Percentiles rank a stretch among this genome's conserved stretches.
Conservation (phyloP, 2,888 invertebrate genomes). For the Stenichneumon culpator region DNA sequence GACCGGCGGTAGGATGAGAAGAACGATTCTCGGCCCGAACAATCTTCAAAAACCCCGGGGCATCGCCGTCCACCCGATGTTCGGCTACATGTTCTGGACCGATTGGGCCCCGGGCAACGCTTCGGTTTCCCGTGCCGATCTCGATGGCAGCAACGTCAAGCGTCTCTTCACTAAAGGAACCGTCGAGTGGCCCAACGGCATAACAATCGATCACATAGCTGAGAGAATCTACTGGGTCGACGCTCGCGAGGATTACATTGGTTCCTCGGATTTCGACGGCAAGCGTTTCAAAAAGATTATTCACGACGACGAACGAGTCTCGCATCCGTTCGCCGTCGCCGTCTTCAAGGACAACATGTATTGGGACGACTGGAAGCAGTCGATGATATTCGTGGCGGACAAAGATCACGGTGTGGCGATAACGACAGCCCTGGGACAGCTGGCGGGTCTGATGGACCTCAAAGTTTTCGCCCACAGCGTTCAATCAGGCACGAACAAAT, state of each 20-base stretch:
- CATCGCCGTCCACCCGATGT: conserved; percentile 93
- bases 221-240: conserved; percentile 96
- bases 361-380: conserved; percentile 96
- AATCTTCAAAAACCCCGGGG: conserved; percentile 91
- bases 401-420: conserved; percentile 91
- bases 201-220: conserved; percentile 93
- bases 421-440: conserved; percentile 87
- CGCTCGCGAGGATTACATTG: conserved; percentile 93
- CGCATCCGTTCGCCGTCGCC: conserved; percentile 95
- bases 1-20: conserved; percentile 90
- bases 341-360: conserved; percentile 94
- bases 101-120: conserved; percentile 94
- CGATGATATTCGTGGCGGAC: conserved; percentile 92
- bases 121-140: conserved; percentile 91
- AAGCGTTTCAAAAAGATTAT: conserved; percentile 89
- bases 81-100: conserved; percentile 94
- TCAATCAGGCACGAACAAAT: conserved; percentile 91
- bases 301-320: conserved; percentile 88
- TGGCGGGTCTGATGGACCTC: conserved; percentile 93
- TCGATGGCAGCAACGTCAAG: conserved; percentile 91
- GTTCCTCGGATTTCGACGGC: conserved; percentile 91
- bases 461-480: conserved; percentile 92
- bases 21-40: conserved; percentile 90
- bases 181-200: conserved; percentile 95
- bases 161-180: conserved; percentile 88